Conservation (phyloP, 2,797 vertebrate genomes). For the Micrastur ruficollis region DNA sequence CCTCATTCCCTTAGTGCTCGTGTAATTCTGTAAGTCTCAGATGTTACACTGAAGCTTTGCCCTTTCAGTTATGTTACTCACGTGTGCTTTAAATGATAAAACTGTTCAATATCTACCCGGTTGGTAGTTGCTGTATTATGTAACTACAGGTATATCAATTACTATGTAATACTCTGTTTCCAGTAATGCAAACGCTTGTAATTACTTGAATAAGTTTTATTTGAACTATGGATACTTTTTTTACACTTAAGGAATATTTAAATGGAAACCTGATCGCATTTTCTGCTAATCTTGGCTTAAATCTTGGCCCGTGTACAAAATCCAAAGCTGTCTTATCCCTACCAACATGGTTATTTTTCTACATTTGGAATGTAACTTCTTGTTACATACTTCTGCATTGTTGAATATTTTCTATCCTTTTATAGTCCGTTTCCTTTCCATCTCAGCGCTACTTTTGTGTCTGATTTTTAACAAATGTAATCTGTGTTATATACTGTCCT, state of each 20-base stretch:
- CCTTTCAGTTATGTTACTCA: background rate
- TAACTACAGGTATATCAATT: constrained; percentile 71
- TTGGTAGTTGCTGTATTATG: constrained; percentile 59
- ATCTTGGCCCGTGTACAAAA: background rate
- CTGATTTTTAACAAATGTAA: constrained; percentile 46
- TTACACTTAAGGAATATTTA: constrained; percentile 59
- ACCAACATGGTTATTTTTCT: constrained; percentile 49
- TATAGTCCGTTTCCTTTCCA: constrained; percentile 27
- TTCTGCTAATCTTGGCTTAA: constrained; percentile 44
- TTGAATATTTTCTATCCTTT: constrained; percentile 59
- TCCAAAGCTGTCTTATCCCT: constrained; percentile 24
- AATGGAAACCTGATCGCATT: constrained; percentile 39
- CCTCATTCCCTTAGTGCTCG: constrained; percentile 18
- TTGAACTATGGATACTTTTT: constrained; percentile 58
- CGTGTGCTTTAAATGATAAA: constrained; percentile 40
- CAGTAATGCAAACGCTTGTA: constrained; percentile 71
- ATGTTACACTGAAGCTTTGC: background rate
- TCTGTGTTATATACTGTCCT: background rate
- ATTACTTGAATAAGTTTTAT: constrained; percentile 72
- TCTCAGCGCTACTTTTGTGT: constrained; percentile 1
- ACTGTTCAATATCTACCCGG: background rate
- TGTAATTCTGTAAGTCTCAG: background rate
- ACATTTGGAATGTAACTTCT: constrained; percentile 21
- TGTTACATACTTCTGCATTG: constrained; percentile 25
- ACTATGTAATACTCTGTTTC: constrained; percentile 72